Base-by-base conservation (phyloP, 2,888 invertebrate genomes). In the Ennomos quercinarius region DNA sequence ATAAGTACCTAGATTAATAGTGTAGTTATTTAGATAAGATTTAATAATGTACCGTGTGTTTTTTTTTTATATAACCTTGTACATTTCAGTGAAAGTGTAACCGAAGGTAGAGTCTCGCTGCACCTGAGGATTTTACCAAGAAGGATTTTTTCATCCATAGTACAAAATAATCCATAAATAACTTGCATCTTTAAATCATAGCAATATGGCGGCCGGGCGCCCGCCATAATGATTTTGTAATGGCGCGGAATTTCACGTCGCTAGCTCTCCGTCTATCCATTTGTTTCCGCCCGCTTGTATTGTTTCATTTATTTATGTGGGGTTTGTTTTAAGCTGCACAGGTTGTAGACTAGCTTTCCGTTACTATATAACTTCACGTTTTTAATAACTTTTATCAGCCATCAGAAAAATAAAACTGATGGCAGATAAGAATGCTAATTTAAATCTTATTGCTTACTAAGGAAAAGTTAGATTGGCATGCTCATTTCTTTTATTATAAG, bases 301-400 rank as follows among this genome's bases (percentile, higher is more conserved):
- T 49, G 53, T 49, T 59, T 55, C 64, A 64, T 67, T 63, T 62
- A 56, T 57, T 17, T 1, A 17, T 55, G 52, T 54, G n/a, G 52
- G 36, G 48, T 62, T 62, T 57, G 53, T 61, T 67, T 58, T 61
- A 63, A 65, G 63, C 63, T 63, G 57, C 44, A 50, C 63, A 49
- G 54, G 55, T 60, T 60, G 41, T 17, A 17, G 27, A 27, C 50
- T 60, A 52, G 60, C 39, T 50, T 63, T 57, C 60, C 64, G 57
- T 64, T 63, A 37, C 12, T 48, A 55, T 59, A 42, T 57, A 11
- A 46, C 48, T 48, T 41, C 43, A 48, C 45, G 10, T n/a, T 58
- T 54, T 52, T 58, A 62, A 57, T 62, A 45, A 12, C 10, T 35
- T 42, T 37, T 10, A 41, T 17, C 17, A 47, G 17, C 11, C 9